Evolutionary conservation across 1,140 invertebrate species (phyloP), one percentile per base, ranked within the genome.

Genomic region (Drosophila punjabiensis): DNA sequence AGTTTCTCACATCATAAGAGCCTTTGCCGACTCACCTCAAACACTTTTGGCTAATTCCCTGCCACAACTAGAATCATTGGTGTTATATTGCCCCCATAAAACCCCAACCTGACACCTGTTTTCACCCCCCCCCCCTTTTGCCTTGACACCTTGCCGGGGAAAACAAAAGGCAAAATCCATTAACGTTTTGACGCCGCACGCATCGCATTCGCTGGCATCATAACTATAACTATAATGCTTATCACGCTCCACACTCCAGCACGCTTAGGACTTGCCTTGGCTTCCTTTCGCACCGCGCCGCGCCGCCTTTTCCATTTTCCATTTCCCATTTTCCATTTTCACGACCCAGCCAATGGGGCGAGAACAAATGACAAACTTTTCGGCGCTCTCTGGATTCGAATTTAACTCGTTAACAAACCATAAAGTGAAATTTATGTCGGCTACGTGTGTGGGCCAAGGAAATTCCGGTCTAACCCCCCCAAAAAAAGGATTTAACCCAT

Each of bases 341-440:
- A 73, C 63, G 52, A 47, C 70, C 79, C 74, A 63, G 48, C 81
- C 76, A 78, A 78, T 79, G 76, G 67, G 76, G 76, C 77, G 77
- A 74, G 47, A 80, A 76, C 77, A 79, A 89, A 76, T 89, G 85
- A 89, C 75, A 89, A 89, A 89, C 78, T 89, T 89, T 80, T 88
- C 74, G 70, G 81, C 81, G 67, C 74, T 79, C 70, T 81, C 70
- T 79, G 85, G 88, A 89, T 89, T 85, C 86, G 85, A 89, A 90
- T 89, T 89, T 89, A 89, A 89, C 85, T 89, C 85, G 85, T 89
- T 89, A 90, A 89, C 85, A 89, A 89, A 89, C 85, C 85, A 90
- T 89, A 89, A 90, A 89, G 86, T 85, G 79, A 89, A 89, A 89
- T 89, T 89, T 90, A 89, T 89, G 85, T 89, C 55, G 58, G 47